Evolutionary conservation across 2,888 invertebrate species (phyloP).

Genomic region (Flexamia atlantica): DNA sequence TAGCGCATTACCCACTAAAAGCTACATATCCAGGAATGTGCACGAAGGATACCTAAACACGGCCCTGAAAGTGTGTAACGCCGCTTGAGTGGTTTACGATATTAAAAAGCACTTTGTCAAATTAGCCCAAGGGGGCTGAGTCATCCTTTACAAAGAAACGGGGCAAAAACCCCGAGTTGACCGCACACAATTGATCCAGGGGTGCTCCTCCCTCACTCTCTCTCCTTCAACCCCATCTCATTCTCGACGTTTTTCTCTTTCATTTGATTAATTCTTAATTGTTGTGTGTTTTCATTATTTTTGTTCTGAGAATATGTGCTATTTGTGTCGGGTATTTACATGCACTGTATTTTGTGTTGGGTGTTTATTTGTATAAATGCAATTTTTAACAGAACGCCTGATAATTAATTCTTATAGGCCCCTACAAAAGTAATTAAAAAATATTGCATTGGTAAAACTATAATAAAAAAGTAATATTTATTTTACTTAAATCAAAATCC

Average conservation of each 20-base stretch:
- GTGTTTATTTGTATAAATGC: no score
- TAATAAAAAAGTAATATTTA: no score
- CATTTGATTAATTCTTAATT: slow-evolving; percentile 5
- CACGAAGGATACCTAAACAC: not conserved
- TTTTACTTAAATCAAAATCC: no score
- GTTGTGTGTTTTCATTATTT: no score
- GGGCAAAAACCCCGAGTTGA: slow-evolving; percentile 36
- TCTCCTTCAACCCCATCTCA: slow-evolving; percentile 1
- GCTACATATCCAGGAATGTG: not conserved
- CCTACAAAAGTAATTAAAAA: no score
- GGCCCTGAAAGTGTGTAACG: not conserved
- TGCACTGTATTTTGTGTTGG: no score
- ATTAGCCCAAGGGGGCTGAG: slow-evolving; percentile 44
- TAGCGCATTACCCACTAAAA: not conserved
- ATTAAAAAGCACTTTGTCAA: slow-evolving; percentile 59
- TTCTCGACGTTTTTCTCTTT: not conserved
- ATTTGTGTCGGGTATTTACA: no score
- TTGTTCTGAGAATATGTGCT: not conserved
- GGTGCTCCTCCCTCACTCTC: not conserved
- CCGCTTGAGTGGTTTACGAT: slow-evolving; percentile 28
- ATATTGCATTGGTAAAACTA: no score
- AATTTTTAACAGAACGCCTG: no score
- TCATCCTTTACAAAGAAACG: slow-evolving; percentile 48
- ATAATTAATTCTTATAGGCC: no score
- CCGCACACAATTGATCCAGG: slow-evolving; percentile 43